Percentiles rank a stretch among this genome's conserved stretches.
These are phyloP conservation scores for Alexandromys fortis DNA, from an alignment of 2,113 vertebrate species.

Conservation along the genomic window DNA sequence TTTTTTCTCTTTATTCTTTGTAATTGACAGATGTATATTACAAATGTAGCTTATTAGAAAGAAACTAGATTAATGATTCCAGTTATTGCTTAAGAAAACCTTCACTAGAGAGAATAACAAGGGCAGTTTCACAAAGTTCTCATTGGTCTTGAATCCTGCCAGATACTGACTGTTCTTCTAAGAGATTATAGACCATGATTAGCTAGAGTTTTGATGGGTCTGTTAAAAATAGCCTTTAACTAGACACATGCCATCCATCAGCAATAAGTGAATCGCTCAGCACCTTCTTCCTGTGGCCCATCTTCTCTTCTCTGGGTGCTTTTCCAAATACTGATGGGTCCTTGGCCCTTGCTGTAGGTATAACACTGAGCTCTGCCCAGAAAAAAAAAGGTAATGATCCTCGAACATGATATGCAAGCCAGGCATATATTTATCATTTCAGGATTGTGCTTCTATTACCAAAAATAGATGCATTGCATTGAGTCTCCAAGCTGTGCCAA, in stretches of 20 bases:
- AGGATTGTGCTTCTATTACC: slow-evolving; percentile 41
- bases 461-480: slow-evolving; percentile 43
- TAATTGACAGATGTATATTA: not conserved
- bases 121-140: not conserved
- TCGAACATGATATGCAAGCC: slow-evolving; percentile 40
- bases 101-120: slow-evolving; percentile 22
- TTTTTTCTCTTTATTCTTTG: not conserved
- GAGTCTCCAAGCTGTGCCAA: slow-evolving; percentile 10
- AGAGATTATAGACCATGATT: slow-evolving; percentile 47
- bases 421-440: slow-evolving; percentile 55
- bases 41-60: not conserved
- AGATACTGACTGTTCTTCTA: slow-evolving; percentile 25
- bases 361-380: slow-evolving; percentile 51
- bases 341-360: slow-evolving; percentile 39
- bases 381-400: slow-evolving; percentile 49
- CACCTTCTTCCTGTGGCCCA: slow-evolving; percentile 55
- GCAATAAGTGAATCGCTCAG: slow-evolving; percentile 71
- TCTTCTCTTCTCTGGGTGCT: slow-evolving; percentile 57
- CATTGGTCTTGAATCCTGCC: not conserved
- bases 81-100: slow-evolving; percentile 11
- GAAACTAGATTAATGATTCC: not conserved
- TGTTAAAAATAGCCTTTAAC: slow-evolving; percentile 76
- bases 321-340: slow-evolving; percentile 50
- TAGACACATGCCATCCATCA: slow-evolving; percentile 75
- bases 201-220: slow-evolving; percentile 25